A percentile compares a stretch with the other conserved stretches of the same genome.
Conservation (phyloP, 2,888 invertebrate species). For the Melinopterus prodromus region DNA sequence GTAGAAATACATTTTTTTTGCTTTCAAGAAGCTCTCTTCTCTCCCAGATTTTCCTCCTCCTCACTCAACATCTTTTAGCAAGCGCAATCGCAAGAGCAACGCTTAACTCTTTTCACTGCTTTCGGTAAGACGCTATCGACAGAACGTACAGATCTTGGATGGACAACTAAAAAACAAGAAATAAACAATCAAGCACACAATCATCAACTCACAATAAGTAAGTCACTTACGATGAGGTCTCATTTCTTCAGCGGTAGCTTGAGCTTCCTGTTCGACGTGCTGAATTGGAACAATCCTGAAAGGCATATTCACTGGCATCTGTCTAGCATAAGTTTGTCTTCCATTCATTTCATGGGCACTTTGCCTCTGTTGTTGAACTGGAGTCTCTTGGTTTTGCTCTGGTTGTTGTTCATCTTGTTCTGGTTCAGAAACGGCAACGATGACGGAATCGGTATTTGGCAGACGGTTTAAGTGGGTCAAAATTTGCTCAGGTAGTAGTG, state of each 20-base stretch:
- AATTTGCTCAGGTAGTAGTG: constrained; percentile 60
- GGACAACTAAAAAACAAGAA: constrained; percentile 71
- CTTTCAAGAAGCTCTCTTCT: not conserved
- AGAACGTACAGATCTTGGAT: constrained; percentile 74
- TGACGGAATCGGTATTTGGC: constrained; percentile 55
- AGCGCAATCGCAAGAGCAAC: constrained; percentile 80
- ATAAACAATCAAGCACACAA: constrained; percentile 20
- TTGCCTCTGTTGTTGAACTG: constrained; percentile 56
- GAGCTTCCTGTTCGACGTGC: constrained; percentile 58
- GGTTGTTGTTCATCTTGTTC: constrained; percentile 46
- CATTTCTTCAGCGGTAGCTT: constrained; percentile 64
- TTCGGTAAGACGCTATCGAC: constrained; percentile 59
- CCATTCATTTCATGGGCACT: constrained; percentile 57
- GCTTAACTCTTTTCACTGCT: constrained; percentile 73
- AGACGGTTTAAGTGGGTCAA: constrained; percentile 59
- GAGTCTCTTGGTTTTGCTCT: constrained; percentile 38
- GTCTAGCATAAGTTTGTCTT: constrained; percentile 57
- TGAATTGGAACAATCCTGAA: constrained; percentile 53
- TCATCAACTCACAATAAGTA: constrained; percentile 64
- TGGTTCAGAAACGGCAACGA: constrained; percentile 54
- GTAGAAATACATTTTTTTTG: constrained; percentile 17
- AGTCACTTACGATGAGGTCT: constrained; percentile 80
- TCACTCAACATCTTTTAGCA: constrained; percentile 58
- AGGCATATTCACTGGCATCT: constrained; percentile 48
- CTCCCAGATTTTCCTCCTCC: not conserved